phyloP scores from a whole-genome alignment of 2,888 invertebrate species.

The Lasioglossum figueresi region DNA sequence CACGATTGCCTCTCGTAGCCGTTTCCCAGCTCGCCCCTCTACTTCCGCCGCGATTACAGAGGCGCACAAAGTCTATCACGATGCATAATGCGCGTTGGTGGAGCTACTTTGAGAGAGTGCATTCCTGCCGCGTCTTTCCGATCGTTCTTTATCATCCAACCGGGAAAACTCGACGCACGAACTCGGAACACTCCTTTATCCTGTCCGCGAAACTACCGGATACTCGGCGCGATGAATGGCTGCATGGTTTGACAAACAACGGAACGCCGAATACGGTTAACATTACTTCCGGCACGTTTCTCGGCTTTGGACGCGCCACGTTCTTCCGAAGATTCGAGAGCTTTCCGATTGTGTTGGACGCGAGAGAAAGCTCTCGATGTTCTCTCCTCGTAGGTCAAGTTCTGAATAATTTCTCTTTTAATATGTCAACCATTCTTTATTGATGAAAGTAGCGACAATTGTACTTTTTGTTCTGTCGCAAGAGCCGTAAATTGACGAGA shows the following conservation, averaged over 20 bases:
- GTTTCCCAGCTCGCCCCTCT: conserved; percentile 22
- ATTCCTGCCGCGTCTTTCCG: neutral
- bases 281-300: neutral
- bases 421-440: too few relatives aligned
- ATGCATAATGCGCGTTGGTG: conserved; percentile 50
- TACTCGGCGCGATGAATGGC: conserved; percentile 8
- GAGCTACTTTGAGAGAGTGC: conserved; percentile 32
- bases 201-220: conserved; percentile 3
- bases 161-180: neutral
- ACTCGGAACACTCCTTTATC: conserved; percentile 22
- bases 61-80: conserved; percentile 48
- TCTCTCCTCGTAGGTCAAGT: neutral
- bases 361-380: neutral
- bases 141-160: conserved; percentile 29
- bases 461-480: too few relatives aligned
- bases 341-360: neutral
- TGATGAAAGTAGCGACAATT: too few relatives aligned
- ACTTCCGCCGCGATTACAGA: conserved; percentile 54
- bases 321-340: neutral
- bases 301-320: neutral
- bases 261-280: neutral
- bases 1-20: conserved; percentile 4
- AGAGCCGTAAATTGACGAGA: too few relatives aligned
- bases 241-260: neutral
- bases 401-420: too few relatives aligned